Evolutionary conservation across 2,113 vertebrate species (phyloP).

Genomic region (human): DNA sequence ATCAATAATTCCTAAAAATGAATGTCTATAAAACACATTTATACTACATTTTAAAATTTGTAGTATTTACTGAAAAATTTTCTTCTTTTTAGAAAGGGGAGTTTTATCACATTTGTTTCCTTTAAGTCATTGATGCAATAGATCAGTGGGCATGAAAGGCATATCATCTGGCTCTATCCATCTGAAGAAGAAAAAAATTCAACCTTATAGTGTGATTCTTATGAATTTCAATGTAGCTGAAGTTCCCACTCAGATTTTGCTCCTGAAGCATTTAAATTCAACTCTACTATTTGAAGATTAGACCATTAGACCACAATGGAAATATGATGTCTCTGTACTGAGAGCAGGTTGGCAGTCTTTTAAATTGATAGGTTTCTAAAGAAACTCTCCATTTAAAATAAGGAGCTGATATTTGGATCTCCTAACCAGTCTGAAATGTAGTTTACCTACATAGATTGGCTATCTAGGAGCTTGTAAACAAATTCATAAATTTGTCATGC

Average conservation of each 20-base stretch:
- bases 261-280: slow-evolving; percentile 57
- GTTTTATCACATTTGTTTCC: neutral
- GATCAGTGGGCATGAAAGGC: neutral
- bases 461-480: slow-evolving; percentile 96
- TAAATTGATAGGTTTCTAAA: slow-evolving; percentile 76
- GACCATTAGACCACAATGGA: slow-evolving; percentile 45
- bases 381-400: slow-evolving; percentile 74
- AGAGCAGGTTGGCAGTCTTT: slow-evolving; percentile 68
- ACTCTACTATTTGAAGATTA: slow-evolving; percentile 52
- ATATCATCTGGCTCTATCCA: neutral
- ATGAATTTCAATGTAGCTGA: neutral
- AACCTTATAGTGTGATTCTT: neutral
- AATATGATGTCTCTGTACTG: slow-evolving; percentile 72
- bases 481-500: slow-evolving; percentile 95
- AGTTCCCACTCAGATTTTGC: slow-evolving; percentile 34
- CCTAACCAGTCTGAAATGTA: slow-evolving; percentile 65
- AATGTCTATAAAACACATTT: neutral
- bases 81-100: neutral
- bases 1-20: neutral
- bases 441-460: slow-evolving; percentile 88
- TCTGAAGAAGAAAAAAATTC: slow-evolving; percentile 3
- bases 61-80: neutral
- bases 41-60: neutral
- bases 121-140: neutral
- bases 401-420: slow-evolving; percentile 19